phyloP scores from a whole-genome alignment of 2,113 vertebrate species.

The Delphinus delphis region DNA sequence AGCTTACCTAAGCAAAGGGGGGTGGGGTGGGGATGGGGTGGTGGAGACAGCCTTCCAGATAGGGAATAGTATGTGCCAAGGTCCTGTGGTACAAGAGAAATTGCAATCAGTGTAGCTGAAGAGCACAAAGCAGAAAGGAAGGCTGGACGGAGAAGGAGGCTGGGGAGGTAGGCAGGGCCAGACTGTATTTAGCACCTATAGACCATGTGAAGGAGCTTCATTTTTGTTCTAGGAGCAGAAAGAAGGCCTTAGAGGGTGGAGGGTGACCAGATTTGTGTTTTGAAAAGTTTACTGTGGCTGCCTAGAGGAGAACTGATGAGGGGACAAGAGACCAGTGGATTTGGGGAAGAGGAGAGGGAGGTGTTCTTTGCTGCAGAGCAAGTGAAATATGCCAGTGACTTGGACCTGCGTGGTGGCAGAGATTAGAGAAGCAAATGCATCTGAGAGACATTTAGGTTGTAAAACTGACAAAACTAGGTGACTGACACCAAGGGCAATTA shows the following conservation, averaged over 20 bases:
- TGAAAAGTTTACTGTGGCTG: background rate
- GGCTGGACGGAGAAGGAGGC: background rate
- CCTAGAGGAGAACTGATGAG: background rate
- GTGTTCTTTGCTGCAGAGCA: background rate
- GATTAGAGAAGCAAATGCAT: background rate
- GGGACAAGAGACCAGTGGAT: background rate
- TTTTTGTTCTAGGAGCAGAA: background rate
- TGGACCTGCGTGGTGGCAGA: fast-evolving
- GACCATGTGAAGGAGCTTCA: background rate
- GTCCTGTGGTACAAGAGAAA: background rate
- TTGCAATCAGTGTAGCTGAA: background rate
- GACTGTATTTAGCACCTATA: background rate
- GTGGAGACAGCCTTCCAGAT: background rate
- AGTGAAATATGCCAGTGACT: background rate
- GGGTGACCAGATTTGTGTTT: background rate
- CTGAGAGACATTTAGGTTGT: background rate
- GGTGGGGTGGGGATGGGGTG: too few species aligned
- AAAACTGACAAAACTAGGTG: background rate
- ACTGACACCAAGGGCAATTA: background rate
- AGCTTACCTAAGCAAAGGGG: background rate
- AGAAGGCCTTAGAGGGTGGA: background rate
- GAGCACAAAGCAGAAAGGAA: background rate
- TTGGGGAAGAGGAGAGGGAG: too few species aligned
- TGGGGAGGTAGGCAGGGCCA: background rate
- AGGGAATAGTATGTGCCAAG: background rate